Conservation (phyloP, 35 echinoderm and acorn worm genomes). For the Ophiothrix spiculata region DNA sequence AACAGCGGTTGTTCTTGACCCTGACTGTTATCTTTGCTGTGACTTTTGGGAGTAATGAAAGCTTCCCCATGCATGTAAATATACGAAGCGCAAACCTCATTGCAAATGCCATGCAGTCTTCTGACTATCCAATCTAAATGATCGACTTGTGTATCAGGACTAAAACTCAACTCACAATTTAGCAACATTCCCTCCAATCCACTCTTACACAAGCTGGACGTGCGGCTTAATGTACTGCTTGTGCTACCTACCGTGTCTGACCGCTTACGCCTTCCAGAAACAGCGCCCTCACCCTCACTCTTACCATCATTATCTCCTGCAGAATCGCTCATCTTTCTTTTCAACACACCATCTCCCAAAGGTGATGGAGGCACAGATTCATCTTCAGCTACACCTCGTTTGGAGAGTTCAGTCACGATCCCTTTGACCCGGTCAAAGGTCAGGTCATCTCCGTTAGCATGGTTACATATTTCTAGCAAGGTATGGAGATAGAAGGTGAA, state of each 20-base stretch:
- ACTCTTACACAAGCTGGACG: constrained; percentile 28
- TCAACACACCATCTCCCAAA: constrained; percentile 6
- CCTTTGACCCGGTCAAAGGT: constrained; percentile 56
- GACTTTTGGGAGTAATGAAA: neutral
- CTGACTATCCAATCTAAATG: constrained; percentile 80
- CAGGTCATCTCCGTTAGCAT: constrained; percentile 61
- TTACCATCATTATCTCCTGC: neutral
- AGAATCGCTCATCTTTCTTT: neutral
- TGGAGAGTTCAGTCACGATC: constrained; percentile 43
- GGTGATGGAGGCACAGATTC: neutral
- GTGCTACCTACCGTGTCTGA: constrained; percentile 66
- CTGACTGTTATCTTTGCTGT: constrained; percentile 25
- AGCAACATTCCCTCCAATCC: constrained; percentile 52
- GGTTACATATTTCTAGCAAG: constrained; percentile 88
- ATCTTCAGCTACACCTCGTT: neutral
- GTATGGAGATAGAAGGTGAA: constrained; percentile 99
- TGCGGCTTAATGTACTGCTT: constrained; percentile 30
- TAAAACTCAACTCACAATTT: constrained; percentile 74
- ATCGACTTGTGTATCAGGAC: constrained; percentile 29
- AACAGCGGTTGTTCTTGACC: constrained; percentile 78
- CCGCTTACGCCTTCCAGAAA: constrained; percentile 1
- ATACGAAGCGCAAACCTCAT: constrained; percentile 80
- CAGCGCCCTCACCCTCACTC: constrained; percentile 12
- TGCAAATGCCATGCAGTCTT: constrained; percentile 83
- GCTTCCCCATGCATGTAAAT: constrained; percentile 67